These are phyloP conservation scores for Brachionus manjavacas DNA, from an alignment of 1,140 invertebrate genomes.

Conservation along the genomic window DNA sequence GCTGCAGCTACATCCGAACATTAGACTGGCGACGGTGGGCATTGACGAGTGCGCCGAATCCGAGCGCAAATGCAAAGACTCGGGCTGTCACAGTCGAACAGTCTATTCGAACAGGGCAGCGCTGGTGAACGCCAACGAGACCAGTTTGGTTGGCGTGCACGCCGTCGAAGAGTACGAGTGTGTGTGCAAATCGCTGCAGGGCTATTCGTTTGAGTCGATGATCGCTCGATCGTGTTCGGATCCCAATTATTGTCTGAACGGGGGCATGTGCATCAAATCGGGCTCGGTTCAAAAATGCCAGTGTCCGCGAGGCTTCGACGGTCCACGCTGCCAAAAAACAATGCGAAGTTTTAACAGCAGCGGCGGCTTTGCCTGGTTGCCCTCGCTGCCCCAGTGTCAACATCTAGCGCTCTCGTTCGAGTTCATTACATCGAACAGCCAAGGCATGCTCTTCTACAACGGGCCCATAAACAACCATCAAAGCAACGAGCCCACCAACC, in stretches of 20 bases:
- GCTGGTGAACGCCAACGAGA: conserved; percentile 93
- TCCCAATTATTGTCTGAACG: conserved; percentile 85
- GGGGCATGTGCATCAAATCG: conserved; percentile 74
- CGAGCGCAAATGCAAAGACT: conserved; percentile 84
- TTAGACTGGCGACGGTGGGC: conserved; percentile 93
- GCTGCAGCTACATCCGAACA: conserved; percentile 72
- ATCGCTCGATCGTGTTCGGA: conserved; percentile 66
- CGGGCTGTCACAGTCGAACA: conserved; percentile 82
- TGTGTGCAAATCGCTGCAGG: conserved; percentile 57
- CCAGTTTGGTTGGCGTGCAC: conserved; percentile 82
- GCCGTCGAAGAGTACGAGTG: conserved; percentile 82
- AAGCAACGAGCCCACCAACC: not conserved
- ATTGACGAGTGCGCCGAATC: conserved; percentile 94
- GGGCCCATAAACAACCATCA: conserved; percentile 78
- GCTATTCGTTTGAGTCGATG: conserved; percentile 47
- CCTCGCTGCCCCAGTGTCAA: conserved; percentile 88
- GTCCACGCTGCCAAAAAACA: conserved; percentile 89
- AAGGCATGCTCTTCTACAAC: conserved; percentile 90
- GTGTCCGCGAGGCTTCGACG: conserved; percentile 82
- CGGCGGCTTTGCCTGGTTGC: conserved; percentile 74
- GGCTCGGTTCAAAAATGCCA: conserved; percentile 74
- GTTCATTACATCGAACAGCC: conserved; percentile 81
- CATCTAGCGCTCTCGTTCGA: conserved; percentile 87
- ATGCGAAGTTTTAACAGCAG: conserved; percentile 71
- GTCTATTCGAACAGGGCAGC: conserved; percentile 79